A percentile compares a stretch with the other conserved stretches of the same genome.
phyloP scores from a whole-genome alignment of 2,888 invertebrate species.

The Nematopogon swammerdamellus region DNA sequence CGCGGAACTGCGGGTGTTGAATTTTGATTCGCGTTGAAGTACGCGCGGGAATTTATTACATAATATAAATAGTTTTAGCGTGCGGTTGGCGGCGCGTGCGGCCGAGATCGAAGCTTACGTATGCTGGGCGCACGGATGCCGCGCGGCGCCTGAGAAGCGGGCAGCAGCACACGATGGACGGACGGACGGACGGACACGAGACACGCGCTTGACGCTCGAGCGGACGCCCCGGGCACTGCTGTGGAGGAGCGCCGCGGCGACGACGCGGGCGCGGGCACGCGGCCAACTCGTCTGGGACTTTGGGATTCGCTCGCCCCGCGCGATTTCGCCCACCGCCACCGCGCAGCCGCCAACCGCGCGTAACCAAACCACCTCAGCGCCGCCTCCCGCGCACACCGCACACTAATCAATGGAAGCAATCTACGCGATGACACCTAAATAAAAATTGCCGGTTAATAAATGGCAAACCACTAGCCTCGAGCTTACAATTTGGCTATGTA shows the following conservation, averaged over 20 bases:
- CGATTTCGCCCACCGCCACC: not conserved
- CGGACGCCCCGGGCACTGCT: conserved; percentile 46
- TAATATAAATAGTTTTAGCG: not conserved
- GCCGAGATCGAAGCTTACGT: not conserved
- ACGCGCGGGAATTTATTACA: not conserved
- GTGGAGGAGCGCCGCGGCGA: too few species aligned
- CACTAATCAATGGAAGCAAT: conserved; percentile 2
- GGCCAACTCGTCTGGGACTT: conserved; percentile 1
- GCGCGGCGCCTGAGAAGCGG: not conserved
- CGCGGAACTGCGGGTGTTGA: not conserved
- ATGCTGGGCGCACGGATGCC: not conserved
- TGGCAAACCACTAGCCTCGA: too few species aligned
- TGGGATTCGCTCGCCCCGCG: too few species aligned
- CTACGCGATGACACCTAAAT: not conserved
- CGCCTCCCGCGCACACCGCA: conserved; percentile 1
- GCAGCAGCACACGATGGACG: not conserved
- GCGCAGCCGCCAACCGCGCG: not conserved
- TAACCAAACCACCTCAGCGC: too few species aligned
- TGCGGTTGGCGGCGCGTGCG: not conserved
- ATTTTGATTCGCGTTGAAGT: not conserved
- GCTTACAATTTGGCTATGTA: not conserved
- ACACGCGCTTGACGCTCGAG: conserved; percentile 35
- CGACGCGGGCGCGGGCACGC: conserved; percentile 8
- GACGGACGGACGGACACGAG: conserved; percentile 10
- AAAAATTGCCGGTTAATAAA: not conserved